Evolutionary conservation across 2,888 invertebrate genomes (phyloP).

Genomic region (Coenonympha glycerion): DNA sequence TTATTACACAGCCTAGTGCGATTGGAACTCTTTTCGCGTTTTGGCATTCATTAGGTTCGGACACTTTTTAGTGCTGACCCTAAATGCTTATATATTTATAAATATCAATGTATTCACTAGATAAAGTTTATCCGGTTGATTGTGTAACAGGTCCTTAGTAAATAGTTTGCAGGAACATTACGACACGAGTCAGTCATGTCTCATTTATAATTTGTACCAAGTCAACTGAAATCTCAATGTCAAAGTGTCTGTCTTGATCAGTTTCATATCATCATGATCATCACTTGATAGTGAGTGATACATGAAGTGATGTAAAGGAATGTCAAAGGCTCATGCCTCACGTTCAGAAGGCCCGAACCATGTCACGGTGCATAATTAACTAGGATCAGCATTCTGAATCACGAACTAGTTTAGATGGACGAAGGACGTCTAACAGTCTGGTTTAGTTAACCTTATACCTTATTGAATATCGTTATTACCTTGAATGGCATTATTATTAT

Average conservation of each 20-base stretch:
- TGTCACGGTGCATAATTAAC: conserved; percentile 19
- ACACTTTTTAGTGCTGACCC: too few species aligned
- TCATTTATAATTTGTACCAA: too few species aligned
- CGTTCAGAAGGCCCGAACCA: conserved; percentile 13
- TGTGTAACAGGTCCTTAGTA: too few species aligned
- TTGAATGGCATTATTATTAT: not conserved
- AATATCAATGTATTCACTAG: too few species aligned
- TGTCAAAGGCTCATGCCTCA: conserved; percentile 16
- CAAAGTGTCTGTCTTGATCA: not conserved
- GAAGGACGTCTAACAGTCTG: conserved; percentile 6
- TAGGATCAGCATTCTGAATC: conserved; percentile 17
- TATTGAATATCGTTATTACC: not conserved
- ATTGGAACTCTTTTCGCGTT: too few species aligned
- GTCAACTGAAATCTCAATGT: not conserved
- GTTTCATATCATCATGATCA: not conserved
- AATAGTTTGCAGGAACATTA: too few species aligned
- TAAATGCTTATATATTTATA: too few species aligned
- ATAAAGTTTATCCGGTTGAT: too few species aligned
- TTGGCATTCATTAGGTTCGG: too few species aligned
- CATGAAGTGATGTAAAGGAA: conserved; percentile 16
- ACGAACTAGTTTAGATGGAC: conserved; percentile 11
- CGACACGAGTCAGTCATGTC: too few species aligned
- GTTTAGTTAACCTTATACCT: not conserved
- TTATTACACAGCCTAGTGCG: too few species aligned
- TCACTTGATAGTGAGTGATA: not conserved